A percentile compares a stretch with the other conserved stretches of the same genome.
Conservation (phyloP, 2,888 invertebrate species). For the Fragum sueziense region DNA sequence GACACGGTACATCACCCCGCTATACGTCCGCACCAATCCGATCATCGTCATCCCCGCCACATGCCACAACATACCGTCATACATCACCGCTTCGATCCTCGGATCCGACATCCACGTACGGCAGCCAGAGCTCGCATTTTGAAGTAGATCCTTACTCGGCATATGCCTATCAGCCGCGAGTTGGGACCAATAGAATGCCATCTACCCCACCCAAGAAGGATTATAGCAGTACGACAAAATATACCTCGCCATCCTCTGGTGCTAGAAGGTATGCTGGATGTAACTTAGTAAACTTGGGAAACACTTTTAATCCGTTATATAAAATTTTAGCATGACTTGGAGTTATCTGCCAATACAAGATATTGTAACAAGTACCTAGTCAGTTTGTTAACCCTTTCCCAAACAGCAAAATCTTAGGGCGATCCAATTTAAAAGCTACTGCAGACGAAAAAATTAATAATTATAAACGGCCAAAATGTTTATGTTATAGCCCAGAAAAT, state of each 20-base stretch:
- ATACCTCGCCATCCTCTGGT: slow-evolving; percentile 61
- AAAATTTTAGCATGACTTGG: no score
- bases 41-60: slow-evolving; percentile 39
- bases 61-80: slow-evolving; percentile 25
- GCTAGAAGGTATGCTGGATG: slow-evolving; percentile 69
- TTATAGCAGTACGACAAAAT: slow-evolving; percentile 54
- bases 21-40: slow-evolving; percentile 24
- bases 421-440: no score
- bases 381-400: no score
- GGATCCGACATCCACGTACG: slow-evolving; percentile 18
- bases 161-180: slow-evolving; percentile 38
- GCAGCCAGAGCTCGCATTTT: slow-evolving; percentile 2
- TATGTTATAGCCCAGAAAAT: no score
- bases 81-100: slow-evolving; percentile 33
- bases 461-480: no score
- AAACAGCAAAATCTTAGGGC: no score
- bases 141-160: slow-evolving; percentile 37
- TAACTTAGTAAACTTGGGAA: no score
- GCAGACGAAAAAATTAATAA: no score
- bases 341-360: no score
- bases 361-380: no score
- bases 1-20: slow-evolving; percentile 38
- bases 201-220: slow-evolving; percentile 72
- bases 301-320: no score
- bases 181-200: slow-evolving; percentile 37